phyloP scores from a whole-genome alignment of 2,797 vertebrate species.

The Sebastes hubbsi region DNA sequence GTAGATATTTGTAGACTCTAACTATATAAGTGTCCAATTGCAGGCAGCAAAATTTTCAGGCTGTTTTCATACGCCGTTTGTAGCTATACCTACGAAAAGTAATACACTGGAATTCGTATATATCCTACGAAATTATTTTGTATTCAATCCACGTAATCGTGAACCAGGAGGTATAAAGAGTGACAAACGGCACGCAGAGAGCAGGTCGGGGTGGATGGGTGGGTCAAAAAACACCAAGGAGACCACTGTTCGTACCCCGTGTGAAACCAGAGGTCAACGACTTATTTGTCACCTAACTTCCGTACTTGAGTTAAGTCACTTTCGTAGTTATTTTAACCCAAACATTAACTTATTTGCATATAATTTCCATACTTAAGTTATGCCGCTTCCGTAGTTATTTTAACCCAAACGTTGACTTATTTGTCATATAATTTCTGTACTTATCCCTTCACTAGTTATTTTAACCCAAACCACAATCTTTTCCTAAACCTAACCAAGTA shows the following conservation, averaged over 20 bases:
- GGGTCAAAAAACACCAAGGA: too few relatives aligned
- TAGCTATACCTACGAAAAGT: not conserved
- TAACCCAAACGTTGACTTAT: not conserved
- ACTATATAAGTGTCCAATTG: not conserved
- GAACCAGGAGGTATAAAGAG: not conserved
- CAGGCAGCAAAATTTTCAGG: not conserved
- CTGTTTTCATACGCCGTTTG: not conserved
- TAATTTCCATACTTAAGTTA: too few relatives aligned
- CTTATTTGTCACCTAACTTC: too few relatives aligned
- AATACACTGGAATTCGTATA: not conserved
- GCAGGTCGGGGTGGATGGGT: not conserved
- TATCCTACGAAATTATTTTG: not conserved
- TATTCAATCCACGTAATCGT: not conserved
- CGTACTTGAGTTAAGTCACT: too few relatives aligned
- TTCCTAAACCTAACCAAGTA: not conserved
- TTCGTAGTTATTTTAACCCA: too few relatives aligned
- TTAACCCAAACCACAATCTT: not conserved
- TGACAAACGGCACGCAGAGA: not conserved
- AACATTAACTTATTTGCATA: too few relatives aligned
- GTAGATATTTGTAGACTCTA: not conserved
- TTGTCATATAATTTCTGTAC: not conserved
- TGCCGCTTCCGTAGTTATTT: not conserved
- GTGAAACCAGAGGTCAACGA: not conserved
- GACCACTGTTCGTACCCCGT: not conserved
- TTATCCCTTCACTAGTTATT: fast-evolving